phyloP scores from a whole-genome alignment of 1,140 invertebrate species.

The Schmidtea mediterranea region DNA sequence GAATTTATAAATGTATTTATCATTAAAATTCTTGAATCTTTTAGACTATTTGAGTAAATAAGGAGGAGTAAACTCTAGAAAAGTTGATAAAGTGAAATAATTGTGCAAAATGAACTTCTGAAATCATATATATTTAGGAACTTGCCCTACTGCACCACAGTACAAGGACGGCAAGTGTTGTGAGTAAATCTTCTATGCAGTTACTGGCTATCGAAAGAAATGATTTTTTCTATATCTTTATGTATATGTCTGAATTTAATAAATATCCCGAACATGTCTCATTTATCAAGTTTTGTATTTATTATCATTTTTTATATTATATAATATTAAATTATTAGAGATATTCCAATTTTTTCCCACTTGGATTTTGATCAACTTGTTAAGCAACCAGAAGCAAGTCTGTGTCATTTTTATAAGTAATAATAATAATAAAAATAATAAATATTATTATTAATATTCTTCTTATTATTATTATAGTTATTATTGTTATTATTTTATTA shows the following conservation, averaged over 20 bases:
- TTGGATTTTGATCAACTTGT: conserved; percentile 18
- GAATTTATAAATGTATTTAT: no score
- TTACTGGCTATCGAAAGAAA: conserved; percentile 21
- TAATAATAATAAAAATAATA: no score
- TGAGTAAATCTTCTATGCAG: conserved; percentile 18
- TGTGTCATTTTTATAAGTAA: conserved; percentile 23
- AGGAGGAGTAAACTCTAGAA: no score
- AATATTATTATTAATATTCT: no score
- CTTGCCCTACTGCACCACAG: conserved; percentile 21
- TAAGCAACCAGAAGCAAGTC: conserved; percentile 17
- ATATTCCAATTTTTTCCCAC: conserved; percentile 15
- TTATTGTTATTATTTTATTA: no score
- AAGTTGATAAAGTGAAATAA: no score
- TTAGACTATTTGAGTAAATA: no score
- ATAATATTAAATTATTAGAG: no score
- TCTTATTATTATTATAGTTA: no score
- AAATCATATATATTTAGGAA: no score
- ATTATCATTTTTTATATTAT: neutral
- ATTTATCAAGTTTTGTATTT: conserved; percentile 14
- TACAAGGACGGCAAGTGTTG: conserved; percentile 20
- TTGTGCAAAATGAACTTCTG: no score
- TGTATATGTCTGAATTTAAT: conserved; percentile 12
- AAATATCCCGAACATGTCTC: conserved; percentile 19
- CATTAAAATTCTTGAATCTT: no score
- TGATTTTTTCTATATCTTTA: conserved; percentile 26